phyloP scores from a whole-genome alignment of 2,113 vertebrate genomes.

The Diadophis punctatus region DNA sequence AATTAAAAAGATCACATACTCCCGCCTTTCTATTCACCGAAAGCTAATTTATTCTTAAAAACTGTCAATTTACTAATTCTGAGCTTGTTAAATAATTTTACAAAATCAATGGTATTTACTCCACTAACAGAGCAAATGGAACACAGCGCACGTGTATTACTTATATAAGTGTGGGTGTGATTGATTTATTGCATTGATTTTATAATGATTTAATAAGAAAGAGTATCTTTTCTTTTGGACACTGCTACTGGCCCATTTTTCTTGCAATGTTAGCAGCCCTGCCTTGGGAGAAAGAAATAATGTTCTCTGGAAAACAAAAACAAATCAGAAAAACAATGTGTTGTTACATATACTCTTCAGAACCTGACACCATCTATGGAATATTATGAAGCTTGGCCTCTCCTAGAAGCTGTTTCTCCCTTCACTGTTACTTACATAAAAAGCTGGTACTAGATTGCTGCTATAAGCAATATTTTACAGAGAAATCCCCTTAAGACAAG shows the following conservation, averaged over 20 bases:
- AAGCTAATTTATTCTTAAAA: not conserved
- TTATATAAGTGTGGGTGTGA: not conserved
- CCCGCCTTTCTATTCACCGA: not conserved
- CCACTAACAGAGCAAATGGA: not conserved
- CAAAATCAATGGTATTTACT: not conserved
- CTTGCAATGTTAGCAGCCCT: slow-evolving; percentile 22
- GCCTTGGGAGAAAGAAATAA: slow-evolving; percentile 10
- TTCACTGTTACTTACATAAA: slow-evolving; percentile 61
- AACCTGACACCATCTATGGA: slow-evolving; percentile 49
- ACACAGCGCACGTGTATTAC: not conserved
- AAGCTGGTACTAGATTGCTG: slow-evolving; percentile 51
- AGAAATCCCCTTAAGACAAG: slow-evolving; percentile 56
- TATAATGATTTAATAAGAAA: not conserved
- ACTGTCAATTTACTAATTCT: not conserved
- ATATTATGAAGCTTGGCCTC: slow-evolving; percentile 51
- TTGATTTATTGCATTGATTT: not conserved
- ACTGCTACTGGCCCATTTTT: slow-evolving; percentile 16
- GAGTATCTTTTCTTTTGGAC: not conserved
- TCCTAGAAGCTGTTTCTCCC: slow-evolving; percentile 50
- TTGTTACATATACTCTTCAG: slow-evolving; percentile 41
- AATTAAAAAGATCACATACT: not conserved
- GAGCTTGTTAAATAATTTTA: not conserved
- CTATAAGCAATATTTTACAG: slow-evolving; percentile 62
- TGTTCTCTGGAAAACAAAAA: slow-evolving; percentile 38
- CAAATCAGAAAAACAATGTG: slow-evolving; percentile 27